Evolutionary conservation across 2,113 vertebrate species (phyloP).

Genomic region (Centropristis striata): DNA sequence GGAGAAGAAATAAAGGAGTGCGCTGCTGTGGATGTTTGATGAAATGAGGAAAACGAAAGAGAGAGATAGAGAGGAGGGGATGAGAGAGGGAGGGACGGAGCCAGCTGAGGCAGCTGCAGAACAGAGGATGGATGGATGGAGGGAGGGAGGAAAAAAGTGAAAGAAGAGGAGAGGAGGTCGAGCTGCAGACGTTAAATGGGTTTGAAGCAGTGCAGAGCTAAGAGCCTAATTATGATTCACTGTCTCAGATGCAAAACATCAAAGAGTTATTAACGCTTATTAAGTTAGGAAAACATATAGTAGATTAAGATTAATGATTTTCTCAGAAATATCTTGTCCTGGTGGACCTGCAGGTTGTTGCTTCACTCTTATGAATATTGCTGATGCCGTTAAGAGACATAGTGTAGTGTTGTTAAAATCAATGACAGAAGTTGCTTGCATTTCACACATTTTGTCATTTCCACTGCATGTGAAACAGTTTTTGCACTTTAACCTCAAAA

Average conservation of each 20-base stretch:
- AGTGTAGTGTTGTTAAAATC: neutral
- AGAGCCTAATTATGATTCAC: conserved; percentile 39
- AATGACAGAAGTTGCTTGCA: neutral
- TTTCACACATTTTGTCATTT: conserved; percentile 6
- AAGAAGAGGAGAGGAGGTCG: conserved; percentile 27
- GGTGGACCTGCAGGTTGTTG: conserved; percentile 7
- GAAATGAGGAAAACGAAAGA: conserved; percentile 27
- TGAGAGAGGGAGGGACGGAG: conserved; percentile 41
- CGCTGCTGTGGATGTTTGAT: conserved; percentile 57
- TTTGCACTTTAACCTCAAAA: neutral
- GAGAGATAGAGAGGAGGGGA: conserved; percentile 11
- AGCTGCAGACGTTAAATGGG: conserved; percentile 37
- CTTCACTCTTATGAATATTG: neutral
- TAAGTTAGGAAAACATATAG: conserved; percentile 19
- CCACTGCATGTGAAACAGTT: neutral
- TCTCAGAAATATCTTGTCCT: neutral
- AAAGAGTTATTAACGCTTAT: conserved; percentile 30
- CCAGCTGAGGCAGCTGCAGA: conserved; percentile 62
- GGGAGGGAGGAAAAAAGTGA: neutral
- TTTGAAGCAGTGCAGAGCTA: conserved; percentile 32
- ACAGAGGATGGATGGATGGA: conserved; percentile 32
- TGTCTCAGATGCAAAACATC: conserved; percentile 44
- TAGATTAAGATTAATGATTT: conserved; percentile 34
- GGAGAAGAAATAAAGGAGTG: conserved; percentile 30
- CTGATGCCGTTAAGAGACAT: neutral